Evolutionary conservation across 1,140 invertebrate species (phyloP), one percentile per base, ranked within the genome.

Genomic region (Drosophila nigromelanica): DNA sequence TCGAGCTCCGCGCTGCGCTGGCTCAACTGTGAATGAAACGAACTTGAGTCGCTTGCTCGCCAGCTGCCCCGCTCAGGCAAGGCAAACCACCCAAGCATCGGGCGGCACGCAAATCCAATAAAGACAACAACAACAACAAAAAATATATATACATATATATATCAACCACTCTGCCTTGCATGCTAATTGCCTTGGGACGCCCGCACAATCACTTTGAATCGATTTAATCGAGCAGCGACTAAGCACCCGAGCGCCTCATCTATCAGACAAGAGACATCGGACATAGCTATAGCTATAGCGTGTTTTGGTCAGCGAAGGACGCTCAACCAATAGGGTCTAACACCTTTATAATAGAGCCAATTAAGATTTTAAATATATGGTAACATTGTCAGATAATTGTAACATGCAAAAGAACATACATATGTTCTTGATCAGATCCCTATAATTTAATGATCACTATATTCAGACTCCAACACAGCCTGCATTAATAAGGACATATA

Each of bases 101-200:
- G 6, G 21, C 48, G 18, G 58, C 82, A 87, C 82, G 82, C 83
- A 79, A 80, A 52, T 74, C 58, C 79, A 83, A 83, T 87, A 80
- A 87, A 89, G 64, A 69, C 80, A 85, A 61, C 39, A 73, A 74
- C 50, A 43, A 47, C 15, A 47, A 48, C 15, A 51, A 12, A 33
- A 43, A 40, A 12, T 24, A 24, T 24, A 24, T 24, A 24, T 24
- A 24, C 3, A 24, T 24, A 24, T 37, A 68, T 18, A 14, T 24
- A 24, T 24, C 21, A 47, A 42, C 21, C 8, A 21, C 35, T 66
- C 76, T 83, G 83, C 60, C 60, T 73, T 50, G 83, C 83, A 87
- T 87, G 79, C 73, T 89, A 87, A 87, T 87, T 76, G 68, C 54
- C 30, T 15, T 39, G 59, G 72, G 56, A 58, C 59, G 42, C 77